Conservation (phyloP, 2,113 vertebrate genomes). For the Junco hyemalis region DNA sequence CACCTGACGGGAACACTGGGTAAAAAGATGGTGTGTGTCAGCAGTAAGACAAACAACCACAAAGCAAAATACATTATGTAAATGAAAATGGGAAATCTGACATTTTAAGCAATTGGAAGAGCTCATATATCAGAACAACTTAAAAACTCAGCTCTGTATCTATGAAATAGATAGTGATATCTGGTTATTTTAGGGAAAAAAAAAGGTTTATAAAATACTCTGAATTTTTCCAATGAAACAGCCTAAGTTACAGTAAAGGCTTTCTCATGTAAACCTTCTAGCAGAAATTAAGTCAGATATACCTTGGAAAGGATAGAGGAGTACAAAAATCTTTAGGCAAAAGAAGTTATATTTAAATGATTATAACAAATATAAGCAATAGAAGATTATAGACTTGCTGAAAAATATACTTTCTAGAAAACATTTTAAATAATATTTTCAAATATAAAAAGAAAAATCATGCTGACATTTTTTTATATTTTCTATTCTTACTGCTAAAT, state of each 20-base stretch:
- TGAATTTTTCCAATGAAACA: background rate
- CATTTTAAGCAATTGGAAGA: background rate
- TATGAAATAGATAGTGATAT: fast-evolving
- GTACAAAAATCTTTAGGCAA: background rate
- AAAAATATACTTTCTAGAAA: background rate
- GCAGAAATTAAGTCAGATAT: background rate
- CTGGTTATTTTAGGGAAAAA: background rate
- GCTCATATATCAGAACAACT: background rate
- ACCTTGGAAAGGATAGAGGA: background rate
- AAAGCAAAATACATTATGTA: background rate
- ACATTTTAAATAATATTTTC: background rate
- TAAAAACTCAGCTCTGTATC: background rate
- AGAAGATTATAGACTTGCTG: background rate
- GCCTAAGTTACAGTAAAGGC: background rate
- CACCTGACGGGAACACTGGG: background rate
- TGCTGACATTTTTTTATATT: background rate
- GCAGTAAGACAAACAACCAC: background rate
- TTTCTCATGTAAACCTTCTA: background rate
- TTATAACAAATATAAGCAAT: background rate
- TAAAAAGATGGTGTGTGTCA: background rate
- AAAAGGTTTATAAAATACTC: background rate
- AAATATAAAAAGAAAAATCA: background rate
- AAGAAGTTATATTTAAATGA: background rate
- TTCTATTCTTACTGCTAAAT: background rate
- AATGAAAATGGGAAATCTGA: background rate